Evolutionary conservation across 23 tunicate genomes (phyloP).

Genomic region (Pegea sp.): DNA sequence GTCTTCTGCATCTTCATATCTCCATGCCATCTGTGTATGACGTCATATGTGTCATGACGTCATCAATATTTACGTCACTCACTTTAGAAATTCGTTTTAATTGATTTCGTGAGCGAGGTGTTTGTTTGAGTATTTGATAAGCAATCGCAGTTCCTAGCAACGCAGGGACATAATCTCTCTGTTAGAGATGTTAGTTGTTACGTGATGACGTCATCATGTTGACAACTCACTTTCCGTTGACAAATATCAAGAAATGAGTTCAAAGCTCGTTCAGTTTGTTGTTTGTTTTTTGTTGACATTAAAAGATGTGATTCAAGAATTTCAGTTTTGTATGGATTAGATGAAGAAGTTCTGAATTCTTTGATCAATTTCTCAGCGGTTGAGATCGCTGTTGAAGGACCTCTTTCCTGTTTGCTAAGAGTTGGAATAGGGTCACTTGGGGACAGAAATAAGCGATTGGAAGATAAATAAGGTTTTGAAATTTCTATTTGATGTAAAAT

Average conservation of each 20-base stretch:
- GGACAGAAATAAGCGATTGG: neutral
- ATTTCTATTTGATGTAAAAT: neutral
- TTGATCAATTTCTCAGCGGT: slow-evolving; percentile 71
- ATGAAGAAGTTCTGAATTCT: slow-evolving; percentile 19
- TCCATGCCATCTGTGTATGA: slow-evolving; percentile 56
- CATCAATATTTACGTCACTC: neutral
- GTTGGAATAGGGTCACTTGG: too few relatives aligned
- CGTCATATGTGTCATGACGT: neutral
- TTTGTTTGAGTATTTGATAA: slow-evolving; percentile 74
- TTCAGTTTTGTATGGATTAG: slow-evolving; percentile 20
- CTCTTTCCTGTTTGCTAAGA: too few relatives aligned
- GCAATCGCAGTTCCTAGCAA: slow-evolving; percentile 69
- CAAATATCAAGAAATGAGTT: slow-evolving; percentile 42
- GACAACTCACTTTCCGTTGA: slow-evolving; percentile 67
- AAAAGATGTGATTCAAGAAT: slow-evolving; percentile 39
- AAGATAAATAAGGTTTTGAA: neutral
- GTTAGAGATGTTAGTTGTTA: slow-evolving; percentile 1
- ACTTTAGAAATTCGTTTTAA: slow-evolving; percentile 80
- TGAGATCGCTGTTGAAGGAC: slow-evolving; percentile 34
- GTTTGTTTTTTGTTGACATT: slow-evolving; percentile 36
- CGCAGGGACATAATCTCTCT: slow-evolving; percentile 68
- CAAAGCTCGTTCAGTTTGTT: slow-evolving; percentile 38
- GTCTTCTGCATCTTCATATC: slow-evolving; percentile 67
- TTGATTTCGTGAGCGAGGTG: slow-evolving; percentile 74
- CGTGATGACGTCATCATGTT: too few relatives aligned